phyloP scores from a whole-genome alignment of 2,888 invertebrate genomes.

The Griposia aprilina region DNA sequence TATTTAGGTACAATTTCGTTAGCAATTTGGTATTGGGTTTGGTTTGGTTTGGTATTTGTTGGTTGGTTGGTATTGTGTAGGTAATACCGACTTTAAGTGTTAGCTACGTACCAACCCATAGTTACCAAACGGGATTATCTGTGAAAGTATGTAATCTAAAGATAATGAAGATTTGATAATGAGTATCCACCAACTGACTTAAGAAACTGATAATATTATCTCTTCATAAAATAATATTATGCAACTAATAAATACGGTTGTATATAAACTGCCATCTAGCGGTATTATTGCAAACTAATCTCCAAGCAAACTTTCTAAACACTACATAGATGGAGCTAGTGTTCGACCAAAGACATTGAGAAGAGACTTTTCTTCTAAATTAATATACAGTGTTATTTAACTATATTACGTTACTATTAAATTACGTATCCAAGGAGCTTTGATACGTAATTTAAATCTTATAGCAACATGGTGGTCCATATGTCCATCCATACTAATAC shows the following conservation, averaged over 20 bases:
- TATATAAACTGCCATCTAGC: conserved; percentile 26
- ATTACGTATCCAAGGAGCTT: no score
- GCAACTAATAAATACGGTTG: no score
- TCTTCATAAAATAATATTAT: no score
- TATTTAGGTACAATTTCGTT: background rate
- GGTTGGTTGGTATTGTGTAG: background rate
- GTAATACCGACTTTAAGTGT: no score
- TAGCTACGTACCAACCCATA: background rate
- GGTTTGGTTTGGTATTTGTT: no score
- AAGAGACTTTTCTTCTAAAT: no score
- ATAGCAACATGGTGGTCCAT: no score
- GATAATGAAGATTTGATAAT: background rate
- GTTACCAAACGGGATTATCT: background rate
- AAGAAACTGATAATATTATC: background rate
- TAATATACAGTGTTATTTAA: no score
- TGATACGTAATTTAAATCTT: no score
- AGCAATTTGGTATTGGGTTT: background rate
- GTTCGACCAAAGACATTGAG: no score
- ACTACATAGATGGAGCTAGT: conserved; percentile 19
- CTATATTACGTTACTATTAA: no score
- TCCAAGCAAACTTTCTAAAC: background rate
- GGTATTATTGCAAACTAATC: background rate
- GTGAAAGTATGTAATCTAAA: background rate
- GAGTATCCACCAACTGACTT: background rate
- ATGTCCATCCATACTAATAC: no score